Base-by-base conservation (phyloP, 2,888 invertebrate genomes). In the Sphaerophoria rueppellii region DNA sequence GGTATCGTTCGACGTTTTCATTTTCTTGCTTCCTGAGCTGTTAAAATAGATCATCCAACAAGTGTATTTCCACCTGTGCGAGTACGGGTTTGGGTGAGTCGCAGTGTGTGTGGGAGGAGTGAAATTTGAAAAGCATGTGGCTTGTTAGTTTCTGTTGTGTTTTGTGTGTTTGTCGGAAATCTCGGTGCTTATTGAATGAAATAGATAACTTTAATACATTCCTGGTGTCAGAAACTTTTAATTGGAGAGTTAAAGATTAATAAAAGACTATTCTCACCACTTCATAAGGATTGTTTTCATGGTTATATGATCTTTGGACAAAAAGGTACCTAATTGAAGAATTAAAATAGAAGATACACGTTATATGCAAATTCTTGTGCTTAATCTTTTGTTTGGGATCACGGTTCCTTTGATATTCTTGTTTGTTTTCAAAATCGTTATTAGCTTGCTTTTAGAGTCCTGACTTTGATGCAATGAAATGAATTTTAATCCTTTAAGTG, bases 11-110 rank as follows among this genome's bases (percentile, higher is more conserved):
- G 43, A 9, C 40, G 9, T 40, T 9, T 4, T 35, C 3, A 34
- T 58, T 16, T 3, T 58, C 0, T 14, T 43, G 40, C 12, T 58
- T 58, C 6, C 6, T 16, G 14, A 0, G 9, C 14, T 16, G 9
- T 16, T 7, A 37, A 58, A 16, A 58, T 58, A 12, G 40, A 43
- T 43, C 24, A 24, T 24, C 40, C 12, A 60, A 60, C 40, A 60
- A 60, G 60, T 60, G 40, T 43, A 43, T 43, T 60, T 11, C 7
- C 40, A 43, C 40, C 5, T 14, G 24, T 6, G 60, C 12, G 24
- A 40, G 60, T 2, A 24, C 2, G 24, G 24, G 24, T 24, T 24
- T 24, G 24, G 24, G 24, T 1, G 24, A 24, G 24, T 24, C n/a
- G n/a, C n/a, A n/a, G n/a, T n/a, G n/a, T n/a, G n/a, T n/a, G n/a